Percentiles rank a stretch among this genome's conserved stretches.
These are phyloP conservation scores for Melipona quadrifasciata DNA, from an alignment of 1,140 invertebrate species.

Conservation along the genomic window DNA sequence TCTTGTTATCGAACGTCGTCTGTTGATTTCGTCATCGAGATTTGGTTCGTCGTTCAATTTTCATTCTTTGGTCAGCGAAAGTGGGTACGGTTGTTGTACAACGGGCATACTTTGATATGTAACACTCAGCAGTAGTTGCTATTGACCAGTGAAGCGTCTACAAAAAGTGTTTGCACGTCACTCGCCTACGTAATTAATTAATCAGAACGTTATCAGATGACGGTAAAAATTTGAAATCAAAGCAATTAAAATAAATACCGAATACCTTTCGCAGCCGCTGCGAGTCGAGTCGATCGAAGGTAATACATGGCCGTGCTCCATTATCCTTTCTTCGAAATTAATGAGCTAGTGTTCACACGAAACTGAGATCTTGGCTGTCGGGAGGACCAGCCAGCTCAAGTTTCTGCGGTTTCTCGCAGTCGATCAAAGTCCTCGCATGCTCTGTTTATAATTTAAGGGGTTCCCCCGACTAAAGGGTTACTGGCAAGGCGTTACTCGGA, in stretches of 20 bases:
- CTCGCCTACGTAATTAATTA: neutral
- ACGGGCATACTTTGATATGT: too few species aligned
- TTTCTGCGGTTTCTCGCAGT: constrained; percentile 46
- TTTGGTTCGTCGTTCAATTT: neutral
- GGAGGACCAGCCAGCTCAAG: constrained; percentile 34
- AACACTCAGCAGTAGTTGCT: too few species aligned
- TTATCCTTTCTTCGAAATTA: constrained; percentile 33
- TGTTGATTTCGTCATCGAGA: neutral
- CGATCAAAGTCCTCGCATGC: constrained; percentile 63
- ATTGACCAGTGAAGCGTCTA: too few species aligned
- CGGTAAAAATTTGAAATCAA: too few species aligned
- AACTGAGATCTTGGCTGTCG: constrained; percentile 17
- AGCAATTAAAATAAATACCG: neutral
- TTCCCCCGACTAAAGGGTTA: constrained; percentile 44
- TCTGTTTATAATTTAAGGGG: constrained; percentile 75
- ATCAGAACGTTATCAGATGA: neutral
- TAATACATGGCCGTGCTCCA: neutral
- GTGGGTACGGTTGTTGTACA: neutral
- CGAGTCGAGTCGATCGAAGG: neutral
- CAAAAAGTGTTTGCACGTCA: neutral
- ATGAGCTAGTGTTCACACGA: neutral
- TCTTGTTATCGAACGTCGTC: neutral
- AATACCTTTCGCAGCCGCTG: neutral
- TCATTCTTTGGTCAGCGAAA: neutral
- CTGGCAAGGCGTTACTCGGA: constrained; percentile 18